Evolutionary conservation across 2,113 vertebrate genomes (phyloP), one percentile per base, ranked within the genome.

Genomic region (Archocentrus centrarchus): DNA sequence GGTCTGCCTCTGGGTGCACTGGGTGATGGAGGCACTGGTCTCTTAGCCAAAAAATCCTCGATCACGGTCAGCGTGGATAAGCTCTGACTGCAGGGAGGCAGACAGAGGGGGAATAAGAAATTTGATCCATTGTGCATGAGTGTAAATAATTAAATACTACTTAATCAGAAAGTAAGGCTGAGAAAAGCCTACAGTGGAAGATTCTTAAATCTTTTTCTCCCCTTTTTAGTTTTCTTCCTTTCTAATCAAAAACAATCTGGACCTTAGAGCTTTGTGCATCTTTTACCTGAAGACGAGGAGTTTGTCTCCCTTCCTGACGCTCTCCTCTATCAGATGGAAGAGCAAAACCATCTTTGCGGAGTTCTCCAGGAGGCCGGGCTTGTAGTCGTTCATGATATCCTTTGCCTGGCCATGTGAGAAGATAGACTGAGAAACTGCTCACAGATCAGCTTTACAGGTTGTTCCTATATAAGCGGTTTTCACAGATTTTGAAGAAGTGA

Each of bases 311-410:
- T 97, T 96, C 81, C 95, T 97, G 90, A 99, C 95, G 9, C 98
- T 98, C 89, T 98, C 98, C 59, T 99, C 98, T 53, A 99, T 97
- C 84, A 99, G 91, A 87, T 99, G 97, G 92, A 99, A 99, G 59
- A 99, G 96, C 78, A 99, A 93, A 35, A 98, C 97, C 98, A 99
- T 99, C 93, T 99, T 99, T 14, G 98, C 97, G 0, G 98, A 99
- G 92, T 99, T 98, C 90, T 98, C 97, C 91, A 99, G 92, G 77
- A 98, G 86, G 61, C 98, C 98, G 0, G 96, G 96, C 85, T 97
- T 96, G 86, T 99, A 99, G 91, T 97, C 96, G 63, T 93, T 96
- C 94, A 99, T 95, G 91, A 99, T 96, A 75, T 98, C 97, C 91
- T 98, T 99, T 41, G 98, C 98, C 98, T 99, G 87, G 10, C 2